These are phyloP conservation scores for Rhorus exstirpatorius DNA, from an alignment of 2,888 invertebrate species.

Conservation along the genomic window DNA sequence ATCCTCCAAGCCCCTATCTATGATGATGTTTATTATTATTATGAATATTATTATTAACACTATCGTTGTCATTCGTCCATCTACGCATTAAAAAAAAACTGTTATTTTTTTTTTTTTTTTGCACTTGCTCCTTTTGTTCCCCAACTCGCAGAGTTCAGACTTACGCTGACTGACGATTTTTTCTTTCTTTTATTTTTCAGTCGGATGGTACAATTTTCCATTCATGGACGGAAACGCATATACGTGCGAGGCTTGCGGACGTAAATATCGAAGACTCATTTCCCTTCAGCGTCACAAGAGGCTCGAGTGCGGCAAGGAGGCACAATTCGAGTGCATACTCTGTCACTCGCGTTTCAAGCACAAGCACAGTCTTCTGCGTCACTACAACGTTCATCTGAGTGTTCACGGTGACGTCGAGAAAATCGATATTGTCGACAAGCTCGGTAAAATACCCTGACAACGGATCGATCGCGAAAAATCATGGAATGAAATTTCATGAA, in stretches of 20 bases:
- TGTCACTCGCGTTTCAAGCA: conserved; percentile 85
- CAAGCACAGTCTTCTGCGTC: conserved; percentile 82
- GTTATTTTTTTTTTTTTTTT: neutral
- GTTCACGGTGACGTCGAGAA: conserved; percentile 60
- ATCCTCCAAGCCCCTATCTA: conserved; percentile 38
- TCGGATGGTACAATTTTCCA: conserved; percentile 72
- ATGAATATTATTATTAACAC: conserved; percentile 46
- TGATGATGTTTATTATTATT: conserved; percentile 14
- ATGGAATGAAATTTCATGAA: neutral
- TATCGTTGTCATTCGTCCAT: conserved; percentile 56
- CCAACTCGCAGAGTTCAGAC: conserved; percentile 35
- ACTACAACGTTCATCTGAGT: conserved; percentile 73
- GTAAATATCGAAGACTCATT: conserved; percentile 81
- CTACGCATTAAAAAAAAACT: conserved; percentile 8
- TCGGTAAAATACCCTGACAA: conserved; percentile 54
- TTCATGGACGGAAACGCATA: conserved; percentile 73
- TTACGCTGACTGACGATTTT: conserved; percentile 58
- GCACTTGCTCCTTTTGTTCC: conserved; percentile 3
- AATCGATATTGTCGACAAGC: conserved; percentile 43
- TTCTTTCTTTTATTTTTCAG: conserved; percentile 78
- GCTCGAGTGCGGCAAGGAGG: conserved; percentile 87
- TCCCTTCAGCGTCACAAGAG: conserved; percentile 85
- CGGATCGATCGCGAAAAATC: neutral
- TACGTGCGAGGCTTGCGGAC: conserved; percentile 82
- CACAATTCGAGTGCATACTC: conserved; percentile 85